These are phyloP conservation scores for Bagarius yarrelli DNA, from an alignment of 2,113 vertebrate species.

Conservation along the genomic window DNA sequence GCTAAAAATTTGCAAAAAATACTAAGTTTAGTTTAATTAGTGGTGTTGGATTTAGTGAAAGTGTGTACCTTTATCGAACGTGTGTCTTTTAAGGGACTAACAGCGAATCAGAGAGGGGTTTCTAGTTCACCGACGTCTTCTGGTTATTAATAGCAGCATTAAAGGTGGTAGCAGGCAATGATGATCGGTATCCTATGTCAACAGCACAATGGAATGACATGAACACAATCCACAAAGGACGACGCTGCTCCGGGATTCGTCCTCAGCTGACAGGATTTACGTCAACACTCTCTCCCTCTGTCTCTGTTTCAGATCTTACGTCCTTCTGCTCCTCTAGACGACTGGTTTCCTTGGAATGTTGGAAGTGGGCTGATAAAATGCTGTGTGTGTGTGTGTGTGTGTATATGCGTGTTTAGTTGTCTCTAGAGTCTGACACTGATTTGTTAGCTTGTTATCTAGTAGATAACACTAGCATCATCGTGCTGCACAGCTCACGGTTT, in stretches of 20 bases:
- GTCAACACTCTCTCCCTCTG: background rate
- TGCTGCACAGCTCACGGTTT: no score
- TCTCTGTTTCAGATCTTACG: background rate
- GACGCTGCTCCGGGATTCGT: background rate
- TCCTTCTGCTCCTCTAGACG: background rate
- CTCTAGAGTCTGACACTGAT: background rate
- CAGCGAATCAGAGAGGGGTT: background rate
- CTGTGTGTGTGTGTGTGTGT: background rate
- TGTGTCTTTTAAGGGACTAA: background rate
- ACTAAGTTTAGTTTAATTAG: background rate
- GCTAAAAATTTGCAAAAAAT: no score
- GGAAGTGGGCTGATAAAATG: background rate
- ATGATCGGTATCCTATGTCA: slow-evolving; percentile 14
- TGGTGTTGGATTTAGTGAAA: background rate
- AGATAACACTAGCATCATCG: background rate
- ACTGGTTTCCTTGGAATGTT: slow-evolving; percentile 17
- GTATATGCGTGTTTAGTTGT: background rate
- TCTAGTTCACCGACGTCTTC: background rate
- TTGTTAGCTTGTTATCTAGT: background rate
- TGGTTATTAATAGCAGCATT: slow-evolving; percentile 11
- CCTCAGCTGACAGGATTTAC: background rate
- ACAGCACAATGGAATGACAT: slow-evolving; percentile 15
- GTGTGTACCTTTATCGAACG: background rate
- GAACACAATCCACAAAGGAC: slow-evolving; percentile 9
- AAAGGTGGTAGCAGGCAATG: background rate